These are phyloP conservation scores for Poecilia gillii DNA, from an alignment of 2,797 vertebrate genomes.

Conservation along the genomic window DNA sequence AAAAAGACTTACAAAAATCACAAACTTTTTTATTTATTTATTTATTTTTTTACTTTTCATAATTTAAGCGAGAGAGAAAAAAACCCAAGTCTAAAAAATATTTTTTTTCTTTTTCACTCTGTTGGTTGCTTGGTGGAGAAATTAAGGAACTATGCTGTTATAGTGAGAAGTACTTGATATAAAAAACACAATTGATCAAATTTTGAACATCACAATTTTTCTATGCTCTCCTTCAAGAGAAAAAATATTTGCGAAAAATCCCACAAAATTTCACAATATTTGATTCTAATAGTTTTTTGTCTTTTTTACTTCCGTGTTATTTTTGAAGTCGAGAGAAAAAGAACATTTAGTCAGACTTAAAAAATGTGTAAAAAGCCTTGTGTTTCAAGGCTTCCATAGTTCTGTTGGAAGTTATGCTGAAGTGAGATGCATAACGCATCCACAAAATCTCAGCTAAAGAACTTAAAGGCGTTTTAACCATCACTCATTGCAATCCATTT, in stretches of 20 bases:
- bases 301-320: no score
- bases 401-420: neutral
- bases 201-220: no score
- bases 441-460: neutral
- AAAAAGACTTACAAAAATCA: no score
- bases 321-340: no score
- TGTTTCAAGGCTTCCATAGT: no score
- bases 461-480: neutral
- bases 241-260: no score
- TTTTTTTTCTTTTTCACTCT: neutral
- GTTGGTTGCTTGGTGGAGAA: neutral
- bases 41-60: neutral
- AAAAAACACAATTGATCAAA: neutral
- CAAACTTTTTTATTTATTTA: no score
- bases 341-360: no score
- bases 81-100: neutral
- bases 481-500: neutral
- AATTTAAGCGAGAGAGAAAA: neutral
- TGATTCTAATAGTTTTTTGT: no score
- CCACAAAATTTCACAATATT: no score
- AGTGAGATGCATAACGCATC: neutral
- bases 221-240: no score
- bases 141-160: neutral
- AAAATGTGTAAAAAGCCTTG: no score
- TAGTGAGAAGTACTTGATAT: neutral